Base-by-base conservation (phyloP, 2,113 vertebrate genomes). In the Hyaena hyaena region DNA sequence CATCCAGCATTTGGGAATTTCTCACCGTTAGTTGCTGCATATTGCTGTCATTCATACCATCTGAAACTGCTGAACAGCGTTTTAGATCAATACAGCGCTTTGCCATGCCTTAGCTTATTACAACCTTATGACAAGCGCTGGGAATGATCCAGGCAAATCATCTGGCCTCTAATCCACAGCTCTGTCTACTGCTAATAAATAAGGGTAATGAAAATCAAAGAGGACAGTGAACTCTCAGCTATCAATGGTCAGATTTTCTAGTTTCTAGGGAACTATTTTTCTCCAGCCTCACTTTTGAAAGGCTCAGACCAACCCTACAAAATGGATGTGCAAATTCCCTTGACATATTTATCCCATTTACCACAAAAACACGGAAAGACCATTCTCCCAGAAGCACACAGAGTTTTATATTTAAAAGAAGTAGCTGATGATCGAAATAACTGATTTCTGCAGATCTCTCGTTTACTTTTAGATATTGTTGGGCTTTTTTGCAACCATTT, bases 211-310 rank as follows among this genome's bases (percentile, higher is more conserved):
- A 77, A 39, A 96, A 82, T 7, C 31, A 90, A 86, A 94, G 50
- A 87, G 35, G 66, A 88, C 9, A 28, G 28, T 45, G 50, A 90
- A 95, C 21, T 45, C 66, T 83, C 35, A 9, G 66, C 76, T 48
- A 63, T 65, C n/a, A 94, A 80, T 4, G 15, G 33, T 19, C 39
- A 45, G 4, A 23, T 26, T 35, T 91, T 71, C 63, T 79, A 86
- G 39, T 48, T 55, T 74, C 28, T 39, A n/a, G 31, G 66, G 68
- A 82, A 35, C 50, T 71, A 50, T 43, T 82, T 24, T 96, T 69
- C 50, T 74, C 23, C 33, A 97, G 24, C 23, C 77, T 73, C 65
- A 48, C 15, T 94, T 86, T 69, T 87, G 48, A 61, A 96, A 94
- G 21, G 31, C 21, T 43, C 61, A 83, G 35, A 43, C 8, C 23